phyloP scores from a whole-genome alignment of 2,113 vertebrate genomes.

The Pangasianodon gigas region DNA sequence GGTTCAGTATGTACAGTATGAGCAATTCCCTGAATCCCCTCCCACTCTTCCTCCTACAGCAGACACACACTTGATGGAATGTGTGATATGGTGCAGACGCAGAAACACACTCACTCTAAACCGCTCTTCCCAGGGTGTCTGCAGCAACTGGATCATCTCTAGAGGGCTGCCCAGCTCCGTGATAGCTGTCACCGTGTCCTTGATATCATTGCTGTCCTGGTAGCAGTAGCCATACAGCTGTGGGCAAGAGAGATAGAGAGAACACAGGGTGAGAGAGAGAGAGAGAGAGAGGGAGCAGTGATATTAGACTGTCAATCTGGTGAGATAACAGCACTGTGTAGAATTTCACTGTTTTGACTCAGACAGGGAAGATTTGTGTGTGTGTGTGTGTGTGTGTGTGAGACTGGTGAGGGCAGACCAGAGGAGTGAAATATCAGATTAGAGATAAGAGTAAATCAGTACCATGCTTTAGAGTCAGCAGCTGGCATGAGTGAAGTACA shows the following conservation, averaged over 20 bases:
- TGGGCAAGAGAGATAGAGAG: slow-evolving; percentile 46
- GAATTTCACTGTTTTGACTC: slow-evolving; percentile 50
- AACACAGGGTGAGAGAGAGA: slow-evolving; percentile 19
- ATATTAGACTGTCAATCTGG: slow-evolving; percentile 33
- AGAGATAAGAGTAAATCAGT: slow-evolving; percentile 35
- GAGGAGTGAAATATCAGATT: slow-evolving; percentile 30
- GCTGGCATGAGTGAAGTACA: background rate
- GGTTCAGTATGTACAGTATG: slow-evolving; percentile 14
- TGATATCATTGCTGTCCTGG: slow-evolving; percentile 85
- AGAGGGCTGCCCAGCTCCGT: slow-evolving; percentile 86
- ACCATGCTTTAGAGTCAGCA: slow-evolving; percentile 13
- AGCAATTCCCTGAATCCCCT: background rate
- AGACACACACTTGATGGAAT: slow-evolving; percentile 48
- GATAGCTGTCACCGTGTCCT: slow-evolving; percentile 86
- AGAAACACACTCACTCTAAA: slow-evolving; percentile 79
- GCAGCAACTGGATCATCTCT: slow-evolving; percentile 90
- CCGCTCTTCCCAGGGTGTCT: slow-evolving; percentile 89
- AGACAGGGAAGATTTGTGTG: background rate
- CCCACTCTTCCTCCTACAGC: slow-evolving; percentile 24
- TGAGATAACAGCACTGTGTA: slow-evolving; percentile 42
- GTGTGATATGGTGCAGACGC: slow-evolving; percentile 40
- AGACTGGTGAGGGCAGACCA: background rate
- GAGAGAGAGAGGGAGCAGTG: slow-evolving; percentile 17
- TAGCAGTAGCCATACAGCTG: slow-evolving; percentile 90
- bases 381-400: slow-evolving; percentile 9